A percentile compares a stretch with the other conserved stretches of the same genome.
Evolutionary conservation across 2,888 invertebrate genomes (phyloP).

Genomic region (Ophion slaviceki): DNA sequence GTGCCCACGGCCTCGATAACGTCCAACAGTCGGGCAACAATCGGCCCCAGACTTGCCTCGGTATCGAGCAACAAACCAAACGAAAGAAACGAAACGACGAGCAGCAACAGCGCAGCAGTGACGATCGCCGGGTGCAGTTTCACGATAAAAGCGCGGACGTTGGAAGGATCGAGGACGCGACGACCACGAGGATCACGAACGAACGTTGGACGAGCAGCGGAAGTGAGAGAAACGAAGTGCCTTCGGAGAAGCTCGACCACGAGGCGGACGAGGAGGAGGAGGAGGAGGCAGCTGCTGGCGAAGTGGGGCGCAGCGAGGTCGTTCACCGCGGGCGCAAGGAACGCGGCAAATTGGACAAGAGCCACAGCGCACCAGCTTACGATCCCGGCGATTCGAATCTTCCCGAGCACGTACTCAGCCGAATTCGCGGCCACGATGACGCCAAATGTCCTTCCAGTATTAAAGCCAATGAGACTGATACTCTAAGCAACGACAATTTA

Average conservation of each 20-base stretch:
- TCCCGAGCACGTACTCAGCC: conserved; percentile 52
- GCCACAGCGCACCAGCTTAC: conserved; percentile 93
- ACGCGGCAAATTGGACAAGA: conserved; percentile 89
- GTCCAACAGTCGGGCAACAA: conserved; percentile 82
- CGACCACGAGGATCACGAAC: conserved; percentile 26
- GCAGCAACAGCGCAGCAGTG: conserved; percentile 48
- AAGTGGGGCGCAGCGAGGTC: conserved; percentile 4
- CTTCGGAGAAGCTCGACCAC: conserved; percentile 63
- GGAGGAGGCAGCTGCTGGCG: background rate
- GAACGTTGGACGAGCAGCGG: background rate
- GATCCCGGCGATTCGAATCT: conserved; percentile 85
- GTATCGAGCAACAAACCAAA: conserved; percentile 82
- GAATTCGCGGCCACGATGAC: conserved; percentile 49
- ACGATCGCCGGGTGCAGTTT: conserved; percentile 74
- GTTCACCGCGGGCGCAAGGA: conserved; percentile 72
- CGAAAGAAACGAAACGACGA: conserved; percentile 73
- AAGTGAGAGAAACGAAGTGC: conserved; percentile 65
- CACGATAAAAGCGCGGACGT: conserved; percentile 73
- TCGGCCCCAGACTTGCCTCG: conserved; percentile 88
- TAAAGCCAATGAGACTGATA: conserved; percentile 75
- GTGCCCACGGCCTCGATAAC: conserved; percentile 90
- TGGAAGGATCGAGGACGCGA: conserved; percentile 55
- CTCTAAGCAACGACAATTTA: conserved; percentile 65
- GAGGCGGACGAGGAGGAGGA: background rate
- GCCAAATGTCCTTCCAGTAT: conserved; percentile 68